Percentiles rank a stretch among this genome's conserved stretches.
phyloP scores from a whole-genome alignment of 2,797 vertebrate genomes.

The Lutjanus argentimaculatus region DNA sequence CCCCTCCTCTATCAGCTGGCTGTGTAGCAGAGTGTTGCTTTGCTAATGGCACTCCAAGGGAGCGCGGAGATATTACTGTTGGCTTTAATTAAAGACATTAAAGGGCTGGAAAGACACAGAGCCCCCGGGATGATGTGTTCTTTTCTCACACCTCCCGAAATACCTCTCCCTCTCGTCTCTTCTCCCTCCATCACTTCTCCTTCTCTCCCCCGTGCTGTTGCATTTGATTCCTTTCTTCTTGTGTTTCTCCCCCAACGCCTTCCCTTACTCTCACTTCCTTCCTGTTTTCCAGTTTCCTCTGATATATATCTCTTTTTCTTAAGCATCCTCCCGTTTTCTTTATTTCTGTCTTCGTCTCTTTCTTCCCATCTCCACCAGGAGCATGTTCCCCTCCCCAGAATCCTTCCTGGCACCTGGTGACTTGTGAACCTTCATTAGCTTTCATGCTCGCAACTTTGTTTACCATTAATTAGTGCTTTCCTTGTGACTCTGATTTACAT shows the following conservation, averaged over 20 bases:
- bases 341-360: neutral
- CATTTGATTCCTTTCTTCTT: constrained; percentile 43
- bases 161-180: constrained; percentile 47
- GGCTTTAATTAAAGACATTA: constrained; percentile 86
- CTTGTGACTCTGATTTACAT: constrained; percentile 54
- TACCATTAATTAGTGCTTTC: constrained; percentile 66
- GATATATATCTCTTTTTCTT: constrained; percentile 19
- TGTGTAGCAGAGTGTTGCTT: constrained; percentile 66
- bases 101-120: constrained; percentile 76
- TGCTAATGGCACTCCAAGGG: constrained; percentile 78
- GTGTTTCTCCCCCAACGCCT: neutral
- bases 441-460: constrained; percentile 45
- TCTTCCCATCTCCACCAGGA: neutral
- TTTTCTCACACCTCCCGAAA: constrained; percentile 71
- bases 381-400: neutral
- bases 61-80: constrained; percentile 77
- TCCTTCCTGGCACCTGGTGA: constrained; percentile 12
- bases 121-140: constrained; percentile 72
- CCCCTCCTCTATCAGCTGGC: constrained; percentile 56
- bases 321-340: neutral
- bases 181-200: constrained; percentile 32
- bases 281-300: constrained; percentile 30
- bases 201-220: constrained; percentile 27
- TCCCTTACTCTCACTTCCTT: constrained; percentile 24
- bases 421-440: constrained; percentile 49